phyloP scores from a whole-genome alignment of 2,797 vertebrate species.

The Xenentodon cancila region DNA sequence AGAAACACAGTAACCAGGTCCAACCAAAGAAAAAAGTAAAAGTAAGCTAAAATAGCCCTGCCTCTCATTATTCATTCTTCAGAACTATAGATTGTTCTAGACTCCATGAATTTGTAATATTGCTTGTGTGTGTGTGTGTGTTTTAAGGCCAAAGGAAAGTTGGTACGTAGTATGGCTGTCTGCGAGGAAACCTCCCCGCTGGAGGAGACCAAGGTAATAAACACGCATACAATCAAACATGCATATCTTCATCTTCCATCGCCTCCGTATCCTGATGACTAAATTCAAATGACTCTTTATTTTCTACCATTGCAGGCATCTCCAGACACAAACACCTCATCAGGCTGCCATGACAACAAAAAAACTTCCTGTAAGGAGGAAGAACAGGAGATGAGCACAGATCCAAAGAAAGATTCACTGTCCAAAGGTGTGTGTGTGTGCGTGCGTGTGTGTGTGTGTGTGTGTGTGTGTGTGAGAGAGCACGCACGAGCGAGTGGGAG shows the following conservation, averaged over 20 bases:
- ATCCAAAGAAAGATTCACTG: slow-evolving; percentile 84
- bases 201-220: slow-evolving; percentile 85
- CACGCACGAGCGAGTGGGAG: no score
- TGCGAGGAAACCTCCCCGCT: slow-evolving; percentile 87
- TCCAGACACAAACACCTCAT: slow-evolving; percentile 82
- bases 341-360: slow-evolving; percentile 86
- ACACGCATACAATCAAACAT: background rate
- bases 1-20: slow-evolving; percentile 86
- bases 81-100: slow-evolving; percentile 44
- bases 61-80: slow-evolving; percentile 59
- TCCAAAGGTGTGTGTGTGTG: slow-evolving; percentile 87
- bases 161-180: slow-evolving; percentile 89
- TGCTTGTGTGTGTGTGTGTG: slow-evolving; percentile 50
- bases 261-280: slow-evolving; percentile 13
- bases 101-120: slow-evolving; percentile 54
- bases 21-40: slow-evolving; percentile 91
- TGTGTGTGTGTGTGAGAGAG: slow-evolving; percentile 18
- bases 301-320: slow-evolving; percentile 78
- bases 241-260: background rate
- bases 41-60: slow-evolving; percentile 78
- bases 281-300: slow-evolving; percentile 33
- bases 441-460: slow-evolving; percentile 67
- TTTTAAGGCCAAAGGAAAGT: slow-evolving; percentile 91
- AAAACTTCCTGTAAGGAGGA: slow-evolving; percentile 85
- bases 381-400: slow-evolving; percentile 87